Percentiles rank a stretch among this genome's conserved stretches.
phyloP scores from a whole-genome alignment of 2,888 invertebrate species.

The Drosophila percnosoma region DNA sequence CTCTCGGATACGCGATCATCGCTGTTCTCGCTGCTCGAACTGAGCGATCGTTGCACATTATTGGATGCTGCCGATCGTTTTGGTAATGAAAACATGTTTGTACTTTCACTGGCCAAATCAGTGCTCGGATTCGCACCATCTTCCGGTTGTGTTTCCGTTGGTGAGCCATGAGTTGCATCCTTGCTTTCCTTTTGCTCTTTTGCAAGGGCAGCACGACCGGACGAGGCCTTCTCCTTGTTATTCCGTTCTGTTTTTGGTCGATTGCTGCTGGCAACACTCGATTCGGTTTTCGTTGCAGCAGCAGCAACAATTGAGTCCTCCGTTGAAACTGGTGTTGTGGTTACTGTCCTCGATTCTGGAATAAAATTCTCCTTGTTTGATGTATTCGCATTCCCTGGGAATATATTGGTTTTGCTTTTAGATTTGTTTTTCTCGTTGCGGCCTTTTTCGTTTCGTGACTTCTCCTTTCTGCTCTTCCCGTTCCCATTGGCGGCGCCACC shows the following conservation, averaged over 20 bases:
- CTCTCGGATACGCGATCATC: slow-evolving; percentile 76
- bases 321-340: slow-evolving; percentile 34
- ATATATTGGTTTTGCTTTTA: slow-evolving; percentile 83
- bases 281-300: slow-evolving; percentile 47
- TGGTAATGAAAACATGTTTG: slow-evolving; percentile 36
- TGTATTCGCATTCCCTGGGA: slow-evolving; percentile 47
- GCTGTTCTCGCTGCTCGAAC: slow-evolving; percentile 72
- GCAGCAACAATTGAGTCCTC: slow-evolving; percentile 53
- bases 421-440: slow-evolving; percentile 85
- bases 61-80: slow-evolving; percentile 39
- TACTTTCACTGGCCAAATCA: slow-evolving; percentile 24
- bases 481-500: slow-evolving; percentile 44
- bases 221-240: slow-evolving; percentile 86
- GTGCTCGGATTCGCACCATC: slow-evolving; percentile 17
- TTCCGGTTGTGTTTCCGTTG: slow-evolving; percentile 29
- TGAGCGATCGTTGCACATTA: slow-evolving; percentile 65
- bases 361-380: slow-evolving; percentile 73
- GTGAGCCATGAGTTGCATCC: slow-evolving; percentile 37
- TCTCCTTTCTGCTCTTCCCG: slow-evolving; percentile 76
- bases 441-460: slow-evolving; percentile 85
- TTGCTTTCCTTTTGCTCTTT: slow-evolving; percentile 40
- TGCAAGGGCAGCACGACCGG: slow-evolving; percentile 45
- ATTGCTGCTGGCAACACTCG: slow-evolving; percentile 85
- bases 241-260: slow-evolving; percentile 46
- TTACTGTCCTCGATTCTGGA: slow-evolving; percentile 55